Evolutionary conservation across 2,797 vertebrate species (phyloP), one percentile per base, ranked within the genome.

Genomic region (Antrozous pallidus): DNA sequence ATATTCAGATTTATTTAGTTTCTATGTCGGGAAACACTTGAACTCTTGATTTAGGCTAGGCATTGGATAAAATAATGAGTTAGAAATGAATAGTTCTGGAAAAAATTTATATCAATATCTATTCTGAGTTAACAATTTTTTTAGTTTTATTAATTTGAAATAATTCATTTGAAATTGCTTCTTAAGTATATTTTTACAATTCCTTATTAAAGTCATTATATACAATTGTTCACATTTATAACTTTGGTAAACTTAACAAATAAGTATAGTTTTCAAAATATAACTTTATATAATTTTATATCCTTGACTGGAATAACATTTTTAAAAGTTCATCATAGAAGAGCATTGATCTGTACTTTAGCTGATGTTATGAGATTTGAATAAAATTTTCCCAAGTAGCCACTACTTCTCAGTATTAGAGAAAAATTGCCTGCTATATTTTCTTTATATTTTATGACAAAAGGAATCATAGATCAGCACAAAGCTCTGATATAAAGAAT

Each of bases 401-500:
- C 13, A 83, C 0, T 38, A 61, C 71, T 81, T 95, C 17, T 56
- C 14, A 84, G 36, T 36, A 77, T 47, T 88, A 28, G 17, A 88
- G 88, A 77, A 88, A 83, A 95, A 70, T 80, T 38, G 49, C 22
- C 28, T 95, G 71, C 81, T 93, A 1, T 93, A 10, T 26, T 87
- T 93, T 84, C 38, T 88, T 96, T 97, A 91, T 45, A 86, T 56
- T 96, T 95, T 88, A 56, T 96, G 87, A 80, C 70, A 96, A 90
- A 97, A 96, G 26, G 24, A 96, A 40, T 81, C 45, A 71, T 26
- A 80, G 65, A 58, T 86, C 58, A 69, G 45, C 83, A 92, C 90
- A 98, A 95, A 96, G 58, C 80, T 96, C 92, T 94, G 45, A 92
- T 95, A 80, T 91, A 97, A 97, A 97, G 96, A 97, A 97, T 96